Evolutionary conservation across 2,888 invertebrate species (phyloP).

Genomic region (Eupithecia subfuscata): DNA sequence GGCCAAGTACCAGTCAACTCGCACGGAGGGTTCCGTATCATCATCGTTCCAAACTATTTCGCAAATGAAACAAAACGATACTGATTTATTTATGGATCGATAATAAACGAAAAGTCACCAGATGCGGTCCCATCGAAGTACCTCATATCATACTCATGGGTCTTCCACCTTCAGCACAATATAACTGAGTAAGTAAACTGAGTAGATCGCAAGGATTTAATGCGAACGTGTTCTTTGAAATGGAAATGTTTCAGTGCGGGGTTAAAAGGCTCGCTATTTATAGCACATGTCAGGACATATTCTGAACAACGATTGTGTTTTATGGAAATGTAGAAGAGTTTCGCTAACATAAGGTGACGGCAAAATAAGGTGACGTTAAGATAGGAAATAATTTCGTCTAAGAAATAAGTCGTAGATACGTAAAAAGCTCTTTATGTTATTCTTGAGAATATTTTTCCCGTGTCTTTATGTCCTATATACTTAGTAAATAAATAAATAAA

Average conservation of each 20-base stretch:
- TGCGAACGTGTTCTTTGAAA: constrained; percentile 2
- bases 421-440: neutral
- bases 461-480: too few species aligned
- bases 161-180: neutral
- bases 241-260: constrained; percentile 4
- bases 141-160: too few species aligned
- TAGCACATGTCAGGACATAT: neutral
- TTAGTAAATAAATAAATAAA: too few species aligned
- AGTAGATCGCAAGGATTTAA: neutral
- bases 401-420: neutral
- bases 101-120: too few species aligned
- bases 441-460: neutral
- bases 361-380: neutral
- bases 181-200: neutral
- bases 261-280: constrained; percentile 6
- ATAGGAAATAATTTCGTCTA: neutral
- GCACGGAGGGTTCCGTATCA: too few species aligned
- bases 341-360: neutral
- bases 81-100: too few species aligned
- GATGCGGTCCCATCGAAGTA: too few species aligned
- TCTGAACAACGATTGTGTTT: neutral
- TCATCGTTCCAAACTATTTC: too few species aligned
- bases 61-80: too few species aligned
- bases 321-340: neutral
- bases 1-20: too few species aligned